phyloP scores from a whole-genome alignment of 2,113 vertebrate species.

The Campylomormyrus numenius region DNA sequence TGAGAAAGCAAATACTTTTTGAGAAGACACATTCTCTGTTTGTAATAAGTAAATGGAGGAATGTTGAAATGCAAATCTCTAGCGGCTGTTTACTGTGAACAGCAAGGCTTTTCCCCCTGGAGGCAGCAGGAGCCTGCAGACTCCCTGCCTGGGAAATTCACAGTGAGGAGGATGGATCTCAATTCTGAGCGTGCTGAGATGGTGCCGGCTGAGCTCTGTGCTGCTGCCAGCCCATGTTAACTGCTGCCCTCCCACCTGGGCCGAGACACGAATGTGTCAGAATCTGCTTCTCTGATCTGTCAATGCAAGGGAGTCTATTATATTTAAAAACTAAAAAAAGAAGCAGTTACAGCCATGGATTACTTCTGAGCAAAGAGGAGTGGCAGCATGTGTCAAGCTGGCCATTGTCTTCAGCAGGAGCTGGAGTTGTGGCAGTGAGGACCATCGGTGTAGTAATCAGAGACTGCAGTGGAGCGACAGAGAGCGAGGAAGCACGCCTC shows the following conservation, averaged over 20 bases:
- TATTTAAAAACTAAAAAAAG: background rate
- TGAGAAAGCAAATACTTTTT: background rate
- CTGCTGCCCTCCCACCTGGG: background rate
- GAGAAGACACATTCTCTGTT: background rate
- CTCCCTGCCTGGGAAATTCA: background rate
- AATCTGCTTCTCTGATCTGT: background rate
- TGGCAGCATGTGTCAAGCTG: background rate
- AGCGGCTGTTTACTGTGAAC: background rate
- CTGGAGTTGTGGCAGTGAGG: background rate
- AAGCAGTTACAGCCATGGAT: background rate
- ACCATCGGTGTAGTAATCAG: background rate
- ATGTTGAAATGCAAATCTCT: slow-evolving; percentile 15
- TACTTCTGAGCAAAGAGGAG: background rate
- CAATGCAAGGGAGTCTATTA: background rate
- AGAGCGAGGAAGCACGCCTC: background rate
- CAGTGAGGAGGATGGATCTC: slow-evolving; percentile 5
- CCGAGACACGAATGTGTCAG: background rate
- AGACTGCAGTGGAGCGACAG: background rate
- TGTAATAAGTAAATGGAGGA: background rate
- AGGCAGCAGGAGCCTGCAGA: background rate
- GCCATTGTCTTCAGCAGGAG: background rate
- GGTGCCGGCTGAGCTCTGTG: background rate
- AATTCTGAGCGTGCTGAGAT: background rate
- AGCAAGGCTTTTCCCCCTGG: background rate
- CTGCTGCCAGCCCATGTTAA: background rate